Evolutionary conservation across 37 sponge, comb jelly and placozoan genomes (phyloP).

Genomic region (Hexactinellida sp.): DNA sequence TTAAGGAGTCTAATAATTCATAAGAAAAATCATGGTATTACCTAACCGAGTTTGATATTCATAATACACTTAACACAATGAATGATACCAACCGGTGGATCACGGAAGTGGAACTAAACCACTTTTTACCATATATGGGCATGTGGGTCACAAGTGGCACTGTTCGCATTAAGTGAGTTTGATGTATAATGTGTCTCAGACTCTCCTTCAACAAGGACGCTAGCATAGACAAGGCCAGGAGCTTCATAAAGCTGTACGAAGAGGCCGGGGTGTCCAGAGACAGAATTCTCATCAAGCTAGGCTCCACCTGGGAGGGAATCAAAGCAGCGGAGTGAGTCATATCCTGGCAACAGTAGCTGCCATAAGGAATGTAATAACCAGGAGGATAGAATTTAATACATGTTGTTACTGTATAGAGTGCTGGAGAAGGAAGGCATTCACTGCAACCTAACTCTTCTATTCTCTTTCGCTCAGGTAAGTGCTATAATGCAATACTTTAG

Average conservation of each 20-base stretch:
- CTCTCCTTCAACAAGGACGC: slow-evolving; percentile 79
- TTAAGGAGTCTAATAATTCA: too few relatives aligned
- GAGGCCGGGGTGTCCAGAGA: slow-evolving; percentile 75
- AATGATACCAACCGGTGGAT: not conserved
- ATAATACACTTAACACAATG: not conserved
- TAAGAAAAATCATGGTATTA: too few relatives aligned
- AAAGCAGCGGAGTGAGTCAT: slow-evolving; percentile 74
- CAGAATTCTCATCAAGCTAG: slow-evolving; percentile 79
- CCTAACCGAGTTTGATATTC: not conserved
- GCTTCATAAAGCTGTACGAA: slow-evolving; percentile 77
- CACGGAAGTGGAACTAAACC: too few relatives aligned
- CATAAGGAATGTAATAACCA: not conserved
- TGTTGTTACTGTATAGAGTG: too few relatives aligned
- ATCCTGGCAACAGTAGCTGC: not conserved
- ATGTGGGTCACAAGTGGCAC: not conserved
- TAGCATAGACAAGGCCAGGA: slow-evolving; percentile 65
- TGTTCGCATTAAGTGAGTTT: not conserved
- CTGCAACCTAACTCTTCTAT: slow-evolving; percentile 94
- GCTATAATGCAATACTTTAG: not conserved
- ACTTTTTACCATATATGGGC: too few relatives aligned
- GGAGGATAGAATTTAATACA: too few relatives aligned
- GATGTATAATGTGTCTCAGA: slow-evolving; percentile 23
- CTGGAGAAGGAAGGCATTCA: slow-evolving; percentile 77
- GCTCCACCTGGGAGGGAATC: slow-evolving; percentile 97
- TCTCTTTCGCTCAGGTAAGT: slow-evolving; percentile 87